phyloP scores from a whole-genome alignment of 2,113 vertebrate genomes.

The Bombycilla garrulus region DNA sequence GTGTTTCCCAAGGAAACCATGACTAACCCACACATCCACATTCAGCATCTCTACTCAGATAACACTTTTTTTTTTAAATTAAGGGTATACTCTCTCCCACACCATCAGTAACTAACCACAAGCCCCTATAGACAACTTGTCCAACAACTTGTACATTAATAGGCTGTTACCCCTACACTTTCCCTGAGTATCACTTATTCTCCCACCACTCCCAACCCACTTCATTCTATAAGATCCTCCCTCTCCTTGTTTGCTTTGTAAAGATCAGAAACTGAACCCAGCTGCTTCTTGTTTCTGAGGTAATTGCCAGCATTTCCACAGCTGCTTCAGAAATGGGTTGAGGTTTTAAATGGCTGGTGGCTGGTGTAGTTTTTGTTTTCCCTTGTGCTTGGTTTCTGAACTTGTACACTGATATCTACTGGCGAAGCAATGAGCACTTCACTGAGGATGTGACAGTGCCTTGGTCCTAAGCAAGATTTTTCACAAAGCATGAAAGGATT shows the following conservation, averaged over 20 bases:
- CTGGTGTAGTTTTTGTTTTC: accelerated
- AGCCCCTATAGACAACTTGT: not conserved
- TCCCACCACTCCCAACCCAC: not conserved
- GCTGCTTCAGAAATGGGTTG: not conserved
- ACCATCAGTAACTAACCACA: not conserved
- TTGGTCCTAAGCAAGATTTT: not conserved
- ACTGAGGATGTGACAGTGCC: not conserved
- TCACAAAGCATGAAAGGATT: not conserved
- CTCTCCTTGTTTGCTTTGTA: not conserved
- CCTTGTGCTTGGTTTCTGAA: not conserved
- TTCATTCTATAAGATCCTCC: not conserved
- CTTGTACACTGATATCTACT: accelerated
- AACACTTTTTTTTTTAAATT: not conserved
- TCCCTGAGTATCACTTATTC: not conserved
- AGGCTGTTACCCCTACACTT: not conserved
- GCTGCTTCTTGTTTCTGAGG: conserved; percentile 14
- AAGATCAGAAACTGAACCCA: not conserved
- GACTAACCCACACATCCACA: not conserved
- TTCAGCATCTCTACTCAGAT: not conserved
- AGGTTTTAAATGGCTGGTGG: not conserved
- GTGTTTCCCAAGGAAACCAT: not conserved
- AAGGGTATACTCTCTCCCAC: not conserved
- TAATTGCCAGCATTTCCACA: not conserved
- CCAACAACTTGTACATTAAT: not conserved
- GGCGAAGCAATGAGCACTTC: not conserved